phyloP scores from a whole-genome alignment of 2,113 vertebrate genomes.

The Paedocypris sp. region DNA sequence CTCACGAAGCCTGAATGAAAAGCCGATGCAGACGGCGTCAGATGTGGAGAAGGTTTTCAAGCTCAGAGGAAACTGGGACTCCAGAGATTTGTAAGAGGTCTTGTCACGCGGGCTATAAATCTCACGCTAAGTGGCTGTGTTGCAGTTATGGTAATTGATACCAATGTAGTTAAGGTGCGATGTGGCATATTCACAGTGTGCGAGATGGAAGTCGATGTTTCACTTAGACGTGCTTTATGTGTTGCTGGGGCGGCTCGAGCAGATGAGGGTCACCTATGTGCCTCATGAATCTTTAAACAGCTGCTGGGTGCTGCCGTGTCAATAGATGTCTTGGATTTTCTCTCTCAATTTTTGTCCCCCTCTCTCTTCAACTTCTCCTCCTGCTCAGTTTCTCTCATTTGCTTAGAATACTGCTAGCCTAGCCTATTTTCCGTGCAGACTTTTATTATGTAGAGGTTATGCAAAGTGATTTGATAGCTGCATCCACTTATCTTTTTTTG shows the following conservation, averaged over 20 bases:
- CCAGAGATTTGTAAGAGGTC: conserved; percentile 39
- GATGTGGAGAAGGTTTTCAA: conserved; percentile 23
- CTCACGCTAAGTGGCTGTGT: conserved; percentile 50
- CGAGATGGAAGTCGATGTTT: conserved; percentile 47
- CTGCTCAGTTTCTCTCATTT: neutral
- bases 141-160: conserved; percentile 58
- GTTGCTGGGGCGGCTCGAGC: conserved; percentile 45
- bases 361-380: neutral
- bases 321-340: conserved; percentile 25
- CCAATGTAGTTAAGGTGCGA: conserved; percentile 50
- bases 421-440: no score
- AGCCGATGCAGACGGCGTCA: conserved; percentile 30
- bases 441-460: no score
- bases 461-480: no score
- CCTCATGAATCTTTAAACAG: conserved; percentile 66
- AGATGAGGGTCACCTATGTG: conserved; percentile 59
- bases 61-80: conserved; percentile 21
- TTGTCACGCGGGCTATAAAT: conserved; percentile 50
- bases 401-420: conserved; percentile 18
- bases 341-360: neutral
- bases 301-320: conserved; percentile 45
- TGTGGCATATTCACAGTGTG: conserved; percentile 53
- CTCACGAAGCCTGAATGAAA: conserved; percentile 39
- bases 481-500: no score
- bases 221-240: conserved; percentile 61